These are phyloP conservation scores for Coreius guichenoti DNA, from an alignment of 2,797 vertebrate genomes.

Conservation along the genomic window DNA sequence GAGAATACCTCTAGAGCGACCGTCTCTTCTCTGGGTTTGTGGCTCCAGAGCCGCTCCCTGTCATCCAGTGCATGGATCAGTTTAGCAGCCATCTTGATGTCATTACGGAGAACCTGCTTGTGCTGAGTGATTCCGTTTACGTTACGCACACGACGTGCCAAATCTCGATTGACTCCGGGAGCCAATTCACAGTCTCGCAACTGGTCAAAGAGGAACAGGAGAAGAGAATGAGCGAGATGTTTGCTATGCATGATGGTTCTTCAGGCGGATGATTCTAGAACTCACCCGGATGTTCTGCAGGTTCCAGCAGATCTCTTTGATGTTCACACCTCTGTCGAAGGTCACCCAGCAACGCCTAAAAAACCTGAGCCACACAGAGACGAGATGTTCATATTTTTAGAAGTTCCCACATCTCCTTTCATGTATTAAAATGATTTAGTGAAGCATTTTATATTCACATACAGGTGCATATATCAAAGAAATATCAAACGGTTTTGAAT, in stretches of 20 bases:
- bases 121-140: constrained; percentile 91
- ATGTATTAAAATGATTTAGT: background rate
- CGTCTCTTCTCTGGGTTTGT: constrained; percentile 71
- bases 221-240: background rate
- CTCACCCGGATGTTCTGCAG: constrained; percentile 92
- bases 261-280: constrained; percentile 7
- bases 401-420: background rate
- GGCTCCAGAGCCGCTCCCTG: constrained; percentile 86
- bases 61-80: constrained; percentile 90
- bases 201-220: constrained; percentile 65
- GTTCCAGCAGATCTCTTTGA: constrained; percentile 96
- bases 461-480: background rate
- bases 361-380: constrained; percentile 76
- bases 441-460: background rate
- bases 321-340: constrained; percentile 90
- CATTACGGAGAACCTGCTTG: constrained; percentile 90
- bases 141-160: constrained; percentile 87
- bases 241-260: background rate
- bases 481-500: too few relatives aligned
- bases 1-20: constrained; percentile 71
- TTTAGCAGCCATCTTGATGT: constrained; percentile 92
- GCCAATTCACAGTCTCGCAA: constrained; percentile 92
- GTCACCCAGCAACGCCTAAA: constrained; percentile 93
- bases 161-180: constrained; percentile 90
- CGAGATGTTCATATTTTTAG: background rate